Conservation (phyloP, 2,113 vertebrate genomes). For the Platichthys flesus region DNA sequence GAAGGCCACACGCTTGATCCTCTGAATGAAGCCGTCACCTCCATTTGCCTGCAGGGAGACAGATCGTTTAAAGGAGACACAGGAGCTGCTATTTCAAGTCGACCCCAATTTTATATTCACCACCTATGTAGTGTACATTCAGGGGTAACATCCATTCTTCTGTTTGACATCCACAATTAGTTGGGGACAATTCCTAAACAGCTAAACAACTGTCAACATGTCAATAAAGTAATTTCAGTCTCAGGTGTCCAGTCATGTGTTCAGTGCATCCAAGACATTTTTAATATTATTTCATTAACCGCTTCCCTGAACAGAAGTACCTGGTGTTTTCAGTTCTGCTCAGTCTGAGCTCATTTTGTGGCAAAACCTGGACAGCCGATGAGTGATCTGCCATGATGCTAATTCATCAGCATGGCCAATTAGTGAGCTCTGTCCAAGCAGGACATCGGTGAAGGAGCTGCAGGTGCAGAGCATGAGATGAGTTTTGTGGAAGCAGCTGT, state of each 20-base stretch:
- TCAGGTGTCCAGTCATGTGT: background rate
- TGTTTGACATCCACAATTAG: background rate
- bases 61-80: constrained; percentile 11
- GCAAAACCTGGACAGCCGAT: constrained; percentile 35
- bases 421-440: constrained; percentile 48
- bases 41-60: constrained; percentile 89
- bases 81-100: background rate
- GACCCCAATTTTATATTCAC: background rate
- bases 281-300: constrained; percentile 37
- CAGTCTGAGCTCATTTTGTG: constrained; percentile 45
- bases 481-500: constrained; percentile 39
- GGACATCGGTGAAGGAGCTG: constrained; percentile 27
- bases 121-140: background rate
- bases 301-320: constrained; percentile 23
- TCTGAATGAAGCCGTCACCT: constrained; percentile 93
- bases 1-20: constrained; percentile 92
- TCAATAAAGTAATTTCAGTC: background rate
- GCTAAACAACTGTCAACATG: background rate
- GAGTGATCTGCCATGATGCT: constrained; percentile 46
- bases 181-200: background rate
- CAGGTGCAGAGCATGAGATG: constrained; percentile 4
- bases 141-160: background rate
- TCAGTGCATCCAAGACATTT: constrained; percentile 14
- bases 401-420: constrained; percentile 67
- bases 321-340: constrained; percentile 36